Evolutionary conservation across 2,113 vertebrate species (phyloP), one percentile per base, ranked within the genome.

Genomic region (Hiodon tergisus): DNA sequence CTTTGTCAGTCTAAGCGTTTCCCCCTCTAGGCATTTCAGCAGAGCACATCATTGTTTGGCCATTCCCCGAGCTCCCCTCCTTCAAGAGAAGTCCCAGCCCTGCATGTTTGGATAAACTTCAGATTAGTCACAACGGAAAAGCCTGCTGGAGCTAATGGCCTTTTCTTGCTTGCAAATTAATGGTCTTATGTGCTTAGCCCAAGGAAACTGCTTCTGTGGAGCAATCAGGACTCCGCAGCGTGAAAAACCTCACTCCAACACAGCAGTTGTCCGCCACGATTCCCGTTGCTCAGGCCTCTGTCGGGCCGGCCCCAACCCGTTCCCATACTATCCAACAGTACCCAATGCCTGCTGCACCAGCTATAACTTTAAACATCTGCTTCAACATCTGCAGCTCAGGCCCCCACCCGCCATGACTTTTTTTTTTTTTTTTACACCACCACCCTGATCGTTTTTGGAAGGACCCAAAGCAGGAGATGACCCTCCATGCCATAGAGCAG

Each of bases 101-200:
- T n/a, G 57, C 5, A 46, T 48, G 14, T 9, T 11, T 53, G 59
- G n/a, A 58, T 58, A 72, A 67, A 61, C 62, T 59, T 70, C 51
- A 63, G 69, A 71, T 67, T 69, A 60, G 66, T 48, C 61, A 76
- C 66, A 74, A 76, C 76, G 60, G 67, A 6, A 69, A 61, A 52
- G 71, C 67, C 76, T 17, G 62, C 46, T 77, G n/a, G 62, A 74
- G 71, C 77, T 82, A 86, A 85, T 82, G 77, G 79, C 61, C 73
- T 71, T 86, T 85, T 83, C 84, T 86, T 78, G 81, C 80, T 81
- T 81, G 69, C 52, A 58, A 83, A 86, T 81, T 83, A 88, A 84
- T 80, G 80, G 87, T 76, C 84, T 88, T 87, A 87, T 84, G 83
- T 82, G 84, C 82, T 85, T 78, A 84, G 76, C 81, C 74, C n/a